Evolutionary conservation across 2,888 invertebrate species (phyloP), one percentile per base, ranked within the genome.

Genomic region (Agrenia bidenticulata): DNA sequence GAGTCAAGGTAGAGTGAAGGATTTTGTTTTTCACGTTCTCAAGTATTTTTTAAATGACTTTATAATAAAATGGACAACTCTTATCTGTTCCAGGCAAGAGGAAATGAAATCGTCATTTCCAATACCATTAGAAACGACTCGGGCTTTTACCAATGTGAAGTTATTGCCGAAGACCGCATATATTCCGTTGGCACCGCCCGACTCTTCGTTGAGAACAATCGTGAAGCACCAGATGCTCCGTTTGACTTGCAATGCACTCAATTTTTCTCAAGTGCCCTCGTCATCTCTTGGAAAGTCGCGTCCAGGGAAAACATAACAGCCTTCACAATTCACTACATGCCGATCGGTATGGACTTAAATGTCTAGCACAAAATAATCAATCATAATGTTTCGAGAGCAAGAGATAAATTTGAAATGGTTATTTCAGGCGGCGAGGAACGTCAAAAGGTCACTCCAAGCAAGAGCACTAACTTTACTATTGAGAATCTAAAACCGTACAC

Each of bases 71-170:
- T 11, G 9, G 7, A 11, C 39, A 39, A 39, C 39, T 15, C 39
- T 15, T 39, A 11, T 32, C 7, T 2, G 41, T 42, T 59, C 2
- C 23, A 70, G 66, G 66, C 64, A 21, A 67, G 66, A 53, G 67
- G 70, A 50, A 72, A 73, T 60, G 73, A 73, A 60, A 62, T 75
- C 24, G 71, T 73, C n/a, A 68, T 75, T 27, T 75, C 75, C 17
- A 75, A 73, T 51, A 72, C 75, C n/a, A 72, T 75, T 54, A 55
- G 68, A 19, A 72, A 70, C 61, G 75, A 75, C 65, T 73, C 72
- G 39, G 75, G 75, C 0, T 73, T 73, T 57, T 75, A 75, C 55
- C 75, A 75, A 32, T 75, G 75, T 56, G 75, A 75, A 66, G 72
- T 74, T 13, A 59, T 74, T 61, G 68, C 67, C 2, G 70, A 72